A percentile compares a stretch with the other conserved stretches of the same genome.
Conservation (phyloP, 2,888 invertebrate genomes). For the Trilocha varians region DNA sequence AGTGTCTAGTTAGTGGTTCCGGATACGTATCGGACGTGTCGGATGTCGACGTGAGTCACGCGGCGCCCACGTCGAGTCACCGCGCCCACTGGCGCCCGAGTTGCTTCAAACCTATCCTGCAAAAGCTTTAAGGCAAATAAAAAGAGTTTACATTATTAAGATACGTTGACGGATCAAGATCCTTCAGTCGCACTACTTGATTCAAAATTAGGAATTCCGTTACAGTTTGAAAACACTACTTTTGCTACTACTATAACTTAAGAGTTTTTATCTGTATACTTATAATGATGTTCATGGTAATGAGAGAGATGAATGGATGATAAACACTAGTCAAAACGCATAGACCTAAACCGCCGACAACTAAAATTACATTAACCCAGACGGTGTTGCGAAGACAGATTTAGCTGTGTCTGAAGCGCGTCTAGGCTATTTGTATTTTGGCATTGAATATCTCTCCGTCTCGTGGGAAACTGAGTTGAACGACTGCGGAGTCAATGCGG, state of each 20-base stretch:
- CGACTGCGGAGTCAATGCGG: constrained; percentile 69
- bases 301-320: too few species aligned
- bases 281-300: too few species aligned
- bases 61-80: constrained; percentile 49
- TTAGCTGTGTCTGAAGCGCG: constrained; percentile 66
- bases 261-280: too few species aligned
- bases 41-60: constrained; percentile 73
- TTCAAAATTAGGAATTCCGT: background rate
- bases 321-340: background rate
- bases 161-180: background rate
- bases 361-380: constrained; percentile 40
- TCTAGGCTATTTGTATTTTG: constrained; percentile 70
- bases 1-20: constrained; percentile 68
- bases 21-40: constrained; percentile 73
- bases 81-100: constrained; percentile 21
- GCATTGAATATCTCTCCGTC: constrained; percentile 63
- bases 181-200: background rate
- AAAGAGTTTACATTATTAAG: background rate
- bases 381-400: constrained; percentile 53
- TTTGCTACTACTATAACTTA: too few species aligned
- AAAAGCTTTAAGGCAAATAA: background rate
- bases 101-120: constrained; percentile 1
- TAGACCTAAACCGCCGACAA: constrained; percentile 29
- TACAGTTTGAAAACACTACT: too few species aligned
- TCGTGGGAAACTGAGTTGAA: constrained; percentile 73